Base-by-base conservation (phyloP, 2,888 invertebrate genomes). In the Drosophila greeni region DNA sequence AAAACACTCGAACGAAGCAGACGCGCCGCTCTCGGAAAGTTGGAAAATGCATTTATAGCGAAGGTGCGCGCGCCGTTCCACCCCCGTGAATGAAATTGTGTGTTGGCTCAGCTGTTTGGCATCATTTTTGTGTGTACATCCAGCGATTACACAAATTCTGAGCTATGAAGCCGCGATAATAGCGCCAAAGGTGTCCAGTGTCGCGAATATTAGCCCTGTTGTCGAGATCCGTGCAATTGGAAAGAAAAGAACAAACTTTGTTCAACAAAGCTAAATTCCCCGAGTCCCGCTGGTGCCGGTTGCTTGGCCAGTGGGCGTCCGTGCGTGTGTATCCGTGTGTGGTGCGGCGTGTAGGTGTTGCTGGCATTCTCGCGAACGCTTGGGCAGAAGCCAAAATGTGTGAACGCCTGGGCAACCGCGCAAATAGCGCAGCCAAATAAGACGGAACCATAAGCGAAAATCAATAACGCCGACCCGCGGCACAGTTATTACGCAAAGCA, bases 401-500 rank as follows among this genome's bases (percentile, higher is more conserved):
- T 26, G 54, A 42, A 42, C 54, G 58, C 51, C 62, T 55, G 51
- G 26, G 31, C 58, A 70, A 55, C 64, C 49, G 70, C 64, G 57
- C 75, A 55, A 58, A 64, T 64, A 70, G 49, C 56, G 69, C 66
- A 75, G 64, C 67, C 53, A 66, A 69, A 61, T 64, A 51, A 68
- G 66, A 45, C 14, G 43, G 29, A 53, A 65, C 62, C 31, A 39
- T 69, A 65, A 56, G 52, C 56, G 43, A 80, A 75, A 77, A 79
- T 82, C 75, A 77, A 75, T 76, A 74, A 51, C 45, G 64, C 33
- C 36, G 40, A 47, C 55, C 53, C 47, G 43, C 39, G 56, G 55
- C 61, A 49, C 39, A 54, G 36, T 45, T 51, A 61, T 49, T 54
- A 66, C 60, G 40, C 60, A 55, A 69, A 67, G 65, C 43, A 62